A percentile compares a stretch with the other conserved stretches of the same genome.
These are phyloP conservation scores for Lamproptera curius DNA, from an alignment of 2,888 invertebrate genomes.

Conservation along the genomic window DNA sequence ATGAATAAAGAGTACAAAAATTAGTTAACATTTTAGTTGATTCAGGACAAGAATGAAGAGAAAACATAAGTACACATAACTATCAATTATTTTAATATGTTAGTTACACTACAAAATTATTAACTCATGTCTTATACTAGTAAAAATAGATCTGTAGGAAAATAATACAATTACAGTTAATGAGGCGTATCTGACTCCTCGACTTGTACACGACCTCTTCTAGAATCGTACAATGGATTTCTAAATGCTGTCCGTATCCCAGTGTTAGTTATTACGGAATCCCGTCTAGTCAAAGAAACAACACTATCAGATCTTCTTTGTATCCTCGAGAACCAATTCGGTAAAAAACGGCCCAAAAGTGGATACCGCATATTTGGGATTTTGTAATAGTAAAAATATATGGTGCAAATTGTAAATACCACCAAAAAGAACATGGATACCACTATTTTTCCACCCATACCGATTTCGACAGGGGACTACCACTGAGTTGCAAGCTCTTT, in stretches of 20 bases:
- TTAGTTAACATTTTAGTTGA: too few species aligned
- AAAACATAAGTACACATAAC: too few species aligned
- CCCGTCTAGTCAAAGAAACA: constrained; percentile 58
- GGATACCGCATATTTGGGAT: constrained; percentile 36
- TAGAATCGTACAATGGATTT: constrained; percentile 64
- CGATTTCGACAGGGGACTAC: constrained; percentile 46
- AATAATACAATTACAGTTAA: too few species aligned
- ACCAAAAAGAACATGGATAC: constrained; percentile 57
- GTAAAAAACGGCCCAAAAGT: constrained; percentile 28
- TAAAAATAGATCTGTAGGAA: too few species aligned
- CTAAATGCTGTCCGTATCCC: constrained; percentile 51
- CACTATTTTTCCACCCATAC: constrained; percentile 50
- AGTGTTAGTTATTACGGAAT: constrained; percentile 42
- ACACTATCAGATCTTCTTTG: constrained; percentile 61
- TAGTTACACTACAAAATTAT: too few species aligned
- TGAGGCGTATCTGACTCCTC: constrained; percentile 36
- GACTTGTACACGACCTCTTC: constrained; percentile 52
- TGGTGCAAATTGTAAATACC: constrained; percentile 37
- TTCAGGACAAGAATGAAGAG: too few species aligned
- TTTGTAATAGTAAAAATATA: constrained; percentile 60
- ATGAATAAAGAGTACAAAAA: too few species aligned
- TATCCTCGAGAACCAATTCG: constrained; percentile 47
- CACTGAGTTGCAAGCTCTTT: constrained; percentile 45
- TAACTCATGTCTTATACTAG: too few species aligned
- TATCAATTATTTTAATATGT: too few species aligned